Percentiles rank a stretch among this genome's conserved stretches.
These are phyloP conservation scores for Betta splendens DNA, from an alignment of 2,797 vertebrate genomes.

Conservation along the genomic window DNA sequence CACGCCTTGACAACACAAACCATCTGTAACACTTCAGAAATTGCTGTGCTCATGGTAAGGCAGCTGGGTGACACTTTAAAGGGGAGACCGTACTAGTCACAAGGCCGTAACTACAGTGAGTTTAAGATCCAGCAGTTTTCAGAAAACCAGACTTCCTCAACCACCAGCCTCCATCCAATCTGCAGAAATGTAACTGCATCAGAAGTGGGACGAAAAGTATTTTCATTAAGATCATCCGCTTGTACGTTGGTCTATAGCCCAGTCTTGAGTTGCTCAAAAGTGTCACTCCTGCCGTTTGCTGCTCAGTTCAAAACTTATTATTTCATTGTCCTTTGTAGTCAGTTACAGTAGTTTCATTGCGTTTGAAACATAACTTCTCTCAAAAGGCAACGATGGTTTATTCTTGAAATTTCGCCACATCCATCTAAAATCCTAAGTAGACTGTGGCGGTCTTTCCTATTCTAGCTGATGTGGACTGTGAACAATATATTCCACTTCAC, in stretches of 20 bases:
- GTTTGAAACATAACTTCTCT: conserved; percentile 43
- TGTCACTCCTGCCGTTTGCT: conserved; percentile 22
- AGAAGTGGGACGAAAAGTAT: conserved; percentile 1
- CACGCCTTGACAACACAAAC: conserved; percentile 16
- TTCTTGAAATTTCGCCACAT: conserved; percentile 26
- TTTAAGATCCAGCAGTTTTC: conserved; percentile 20
- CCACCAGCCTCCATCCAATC: conserved; percentile 1
- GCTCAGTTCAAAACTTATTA: conserved; percentile 9
- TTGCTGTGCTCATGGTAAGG: conserved; percentile 54
- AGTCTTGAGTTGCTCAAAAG: conserved; percentile 7
- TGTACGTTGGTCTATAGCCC: conserved; percentile 4
- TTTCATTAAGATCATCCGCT: not conserved
- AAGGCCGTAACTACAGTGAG: conserved; percentile 8
- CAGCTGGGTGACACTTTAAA: conserved; percentile 63
- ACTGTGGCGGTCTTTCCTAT: conserved; percentile 9
- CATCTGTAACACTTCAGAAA: conserved; percentile 1
- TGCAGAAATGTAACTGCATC: conserved; percentile 12
- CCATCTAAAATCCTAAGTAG: conserved; percentile 25
- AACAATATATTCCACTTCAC: conserved; percentile 39
- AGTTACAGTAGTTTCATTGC: conserved; percentile 10
- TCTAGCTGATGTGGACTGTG: conserved; percentile 19
- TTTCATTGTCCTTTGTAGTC: conserved; percentile 8
- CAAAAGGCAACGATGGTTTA: conserved; percentile 74
- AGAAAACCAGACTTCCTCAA: conserved; percentile 26
- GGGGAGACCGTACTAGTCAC: conserved; percentile 16